Conservation (phyloP, 35 echinoderm and acorn worm species). For the Apostichopus japonicus region DNA sequence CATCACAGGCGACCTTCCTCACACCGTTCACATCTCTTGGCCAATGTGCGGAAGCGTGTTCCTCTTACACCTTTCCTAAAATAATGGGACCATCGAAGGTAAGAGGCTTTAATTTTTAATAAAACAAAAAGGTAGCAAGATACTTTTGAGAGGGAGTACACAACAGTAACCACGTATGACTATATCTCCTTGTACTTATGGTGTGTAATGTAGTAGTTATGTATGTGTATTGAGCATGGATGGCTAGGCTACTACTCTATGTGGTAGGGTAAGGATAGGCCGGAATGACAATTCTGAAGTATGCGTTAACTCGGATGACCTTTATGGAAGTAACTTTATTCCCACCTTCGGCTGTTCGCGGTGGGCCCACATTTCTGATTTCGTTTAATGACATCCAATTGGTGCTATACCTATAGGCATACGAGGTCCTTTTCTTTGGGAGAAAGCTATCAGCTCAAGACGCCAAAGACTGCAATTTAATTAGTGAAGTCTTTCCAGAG, state of each 20-base stretch:
- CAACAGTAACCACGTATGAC: too few species aligned
- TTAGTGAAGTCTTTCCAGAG: slow-evolving; percentile 40
- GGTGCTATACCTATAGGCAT: not conserved
- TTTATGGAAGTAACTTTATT: too few species aligned
- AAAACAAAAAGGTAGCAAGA: too few species aligned
- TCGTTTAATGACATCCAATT: not conserved
- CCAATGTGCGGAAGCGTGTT: slow-evolving; percentile 27
- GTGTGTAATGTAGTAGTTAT: too few species aligned
- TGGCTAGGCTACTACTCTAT: not conserved
- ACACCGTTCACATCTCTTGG: slow-evolving; percentile 59
- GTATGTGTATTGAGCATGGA: not conserved
- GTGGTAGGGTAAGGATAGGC: not conserved
- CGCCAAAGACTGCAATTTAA: slow-evolving; percentile 9
- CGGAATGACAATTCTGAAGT: not conserved
- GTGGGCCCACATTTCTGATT: not conserved
- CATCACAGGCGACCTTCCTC: slow-evolving; percentile 38
- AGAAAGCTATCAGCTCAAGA: slow-evolving; percentile 14
- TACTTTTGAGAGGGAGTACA: too few species aligned
- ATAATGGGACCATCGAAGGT: slow-evolving; percentile 60
- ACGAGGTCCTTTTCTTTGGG: slow-evolving; percentile 37
- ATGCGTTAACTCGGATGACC: not conserved
- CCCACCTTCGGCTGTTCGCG: not conserved
- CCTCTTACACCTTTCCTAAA: slow-evolving; percentile 48
- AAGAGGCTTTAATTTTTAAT: not conserved
- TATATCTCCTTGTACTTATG: too few species aligned